Percentiles rank a stretch among this genome's conserved stretches.
Conservation (phyloP, 2,797 vertebrate species). For the Sternotherus odoratus region DNA sequence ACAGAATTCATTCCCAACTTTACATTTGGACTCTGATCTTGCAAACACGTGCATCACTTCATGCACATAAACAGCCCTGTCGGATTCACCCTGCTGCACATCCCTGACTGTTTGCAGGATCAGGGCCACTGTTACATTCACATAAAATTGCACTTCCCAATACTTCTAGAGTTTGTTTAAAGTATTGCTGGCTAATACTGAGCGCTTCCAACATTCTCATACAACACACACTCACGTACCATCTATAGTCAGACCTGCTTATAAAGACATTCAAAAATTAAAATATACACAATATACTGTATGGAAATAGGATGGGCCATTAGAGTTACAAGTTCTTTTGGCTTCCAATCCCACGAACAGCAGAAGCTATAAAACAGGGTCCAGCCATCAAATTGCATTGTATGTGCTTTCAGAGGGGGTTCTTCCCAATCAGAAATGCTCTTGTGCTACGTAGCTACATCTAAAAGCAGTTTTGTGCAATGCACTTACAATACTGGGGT, state of each 20-base stretch:
- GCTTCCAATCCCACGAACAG: slow-evolving; percentile 30
- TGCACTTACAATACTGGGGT: background rate
- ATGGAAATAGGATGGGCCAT: background rate
- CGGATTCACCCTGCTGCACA: background rate
- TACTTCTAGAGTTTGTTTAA: slow-evolving; percentile 16
- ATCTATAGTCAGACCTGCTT: background rate
- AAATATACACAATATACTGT: background rate
- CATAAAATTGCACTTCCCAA: slow-evolving; percentile 69
- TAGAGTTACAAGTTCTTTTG: slow-evolving; percentile 45
- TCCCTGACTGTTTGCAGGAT: background rate
- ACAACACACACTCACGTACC: background rate
- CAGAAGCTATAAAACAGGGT: background rate
- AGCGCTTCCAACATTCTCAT: background rate
- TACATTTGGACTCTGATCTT: background rate
- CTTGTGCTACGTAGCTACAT: background rate
- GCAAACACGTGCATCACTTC: background rate
- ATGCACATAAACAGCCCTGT: background rate
- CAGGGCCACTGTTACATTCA: background rate
- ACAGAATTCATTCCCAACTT: background rate
- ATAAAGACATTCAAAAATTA: background rate
- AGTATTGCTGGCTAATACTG: background rate
- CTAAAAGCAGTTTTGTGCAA: background rate
- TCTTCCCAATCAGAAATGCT: background rate
- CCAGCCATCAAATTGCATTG: slow-evolving; percentile 78
- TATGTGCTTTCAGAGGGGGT: slow-evolving; percentile 68